Base-by-base conservation (phyloP, 53 echinoderm and acorn worm species). In the Echinometra lucunter region DNA sequence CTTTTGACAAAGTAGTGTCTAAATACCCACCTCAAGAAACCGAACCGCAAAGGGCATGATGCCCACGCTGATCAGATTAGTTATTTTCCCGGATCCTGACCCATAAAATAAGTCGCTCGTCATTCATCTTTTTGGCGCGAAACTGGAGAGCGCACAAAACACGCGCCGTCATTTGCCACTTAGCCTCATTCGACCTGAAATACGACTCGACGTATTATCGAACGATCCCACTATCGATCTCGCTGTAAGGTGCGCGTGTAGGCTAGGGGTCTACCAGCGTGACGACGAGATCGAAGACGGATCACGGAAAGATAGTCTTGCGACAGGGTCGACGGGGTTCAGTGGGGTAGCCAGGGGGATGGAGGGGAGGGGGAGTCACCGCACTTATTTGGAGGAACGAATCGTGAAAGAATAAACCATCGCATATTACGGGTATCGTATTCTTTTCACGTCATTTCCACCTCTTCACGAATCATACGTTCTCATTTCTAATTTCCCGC, bases 111-210 rank as follows among this genome's bases (percentile, higher is more conserved):
- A 27, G 27, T 12, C 28, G 28, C 11, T 49, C 27, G 28, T 47
- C 85, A 85, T 85, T 85, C 45, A 85, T 49, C 85, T 85, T 85
- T 85, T 85, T 49, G 53, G 85, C 85, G 85, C 49, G 47, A 85
- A 85, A 85, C 85, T n/a, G 15, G 49, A 85, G 47, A 45, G 53
- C 27, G 49, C 28, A 49, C 49, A 85, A 85, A 81, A 49, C 85
- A 45, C 85, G 3, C 28, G 85, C 85, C 45, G 49, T 85, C 85
- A 85, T 85, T 27, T 85, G 49, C 45, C 85, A 85, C 85, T 85
- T 85, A 47, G 85, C 85, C 85, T 47, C 27, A 49, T 85, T 85
- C 85, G n/a, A 85, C n/a, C 49, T 49, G 85, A 85, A 85, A 85
- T 85, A 19, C 85, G 28, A 85, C 13, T 5, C 85, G 85, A 6